These are phyloP conservation scores for Neoitamus cyanurus DNA, from an alignment of 2,888 invertebrate species.

Conservation along the genomic window DNA sequence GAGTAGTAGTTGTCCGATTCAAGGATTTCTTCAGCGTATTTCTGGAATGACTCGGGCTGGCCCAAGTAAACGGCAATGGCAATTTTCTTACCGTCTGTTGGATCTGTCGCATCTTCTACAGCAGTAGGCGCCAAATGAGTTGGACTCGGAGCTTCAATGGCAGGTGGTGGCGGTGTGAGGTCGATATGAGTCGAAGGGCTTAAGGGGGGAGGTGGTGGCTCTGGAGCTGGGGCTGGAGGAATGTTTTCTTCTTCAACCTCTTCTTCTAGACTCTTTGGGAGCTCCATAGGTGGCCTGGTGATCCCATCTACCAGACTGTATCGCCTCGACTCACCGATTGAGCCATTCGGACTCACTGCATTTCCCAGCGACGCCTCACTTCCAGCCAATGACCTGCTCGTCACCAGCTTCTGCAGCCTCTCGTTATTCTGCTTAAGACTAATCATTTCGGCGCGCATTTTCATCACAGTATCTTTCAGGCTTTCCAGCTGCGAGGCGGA, in stretches of 20 bases:
- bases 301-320: conserved; percentile 72
- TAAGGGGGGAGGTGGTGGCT: conserved; percentile 63
- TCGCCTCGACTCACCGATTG: conserved; percentile 69
- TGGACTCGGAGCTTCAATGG: conserved; percentile 62
- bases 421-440: conserved; percentile 97
- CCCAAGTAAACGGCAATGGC: conserved; percentile 90
- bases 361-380: conserved; percentile 72
- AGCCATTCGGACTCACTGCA: conserved; percentile 65
- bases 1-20: conserved; percentile 74
- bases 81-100: conserved; percentile 87
- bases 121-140: conserved; percentile 63
- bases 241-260: conserved; percentile 65
- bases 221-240: conserved; percentile 63
- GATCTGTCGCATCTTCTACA: conserved; percentile 73
- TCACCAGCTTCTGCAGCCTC: conserved; percentile 88
- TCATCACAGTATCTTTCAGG: conserved; percentile 94
- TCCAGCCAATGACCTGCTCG: conserved; percentile 73
- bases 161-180: conserved; percentile 66
- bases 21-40: conserved; percentile 75
- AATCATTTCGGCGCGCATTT: conserved; percentile 95
- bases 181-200: conserved; percentile 65
- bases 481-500: conserved; percentile 98
- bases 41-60: conserved; percentile 80
- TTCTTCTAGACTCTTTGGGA: conserved; percentile 64
- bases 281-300: conserved; percentile 65